Conservation (phyloP, 2,113 vertebrate genomes). For the Sardina pilchardus region DNA sequence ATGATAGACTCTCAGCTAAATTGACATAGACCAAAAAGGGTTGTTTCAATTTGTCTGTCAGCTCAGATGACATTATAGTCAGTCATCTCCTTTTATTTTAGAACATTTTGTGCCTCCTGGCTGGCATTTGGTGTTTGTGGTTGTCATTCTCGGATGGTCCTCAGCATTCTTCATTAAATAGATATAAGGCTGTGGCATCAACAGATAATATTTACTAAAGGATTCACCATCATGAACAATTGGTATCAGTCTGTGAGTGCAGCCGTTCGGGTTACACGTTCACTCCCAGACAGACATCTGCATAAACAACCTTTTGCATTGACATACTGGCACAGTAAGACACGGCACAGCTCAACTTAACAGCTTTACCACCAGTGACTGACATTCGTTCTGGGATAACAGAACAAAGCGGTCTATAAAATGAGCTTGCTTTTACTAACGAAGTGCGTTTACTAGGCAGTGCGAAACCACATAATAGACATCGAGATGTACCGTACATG, state of each 20-base stretch:
- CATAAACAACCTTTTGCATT: background rate
- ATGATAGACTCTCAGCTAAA: too few species aligned
- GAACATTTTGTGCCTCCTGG: too few species aligned
- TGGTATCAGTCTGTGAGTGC: background rate
- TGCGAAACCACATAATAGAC: too few species aligned
- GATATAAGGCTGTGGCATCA: background rate
- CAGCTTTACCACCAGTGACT: too few species aligned
- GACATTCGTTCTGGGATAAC: too few species aligned
- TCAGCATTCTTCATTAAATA: background rate
- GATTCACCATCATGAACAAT: background rate
- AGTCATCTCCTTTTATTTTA: background rate
- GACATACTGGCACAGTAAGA: background rate
- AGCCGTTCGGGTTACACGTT: background rate
- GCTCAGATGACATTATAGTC: too few species aligned
- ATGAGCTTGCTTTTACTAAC: background rate
- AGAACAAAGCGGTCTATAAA: background rate
- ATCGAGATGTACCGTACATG: background rate
- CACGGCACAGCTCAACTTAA: too few species aligned
- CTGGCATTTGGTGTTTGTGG: too few species aligned
- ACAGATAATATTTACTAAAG: background rate
- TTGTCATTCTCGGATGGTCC: too few species aligned
- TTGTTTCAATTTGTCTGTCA: background rate
- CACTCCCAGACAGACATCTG: background rate
- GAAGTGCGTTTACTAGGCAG: too few species aligned
- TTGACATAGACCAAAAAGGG: too few species aligned